phyloP scores from a whole-genome alignment of 2,113 vertebrate species.

The Geococcyx californianus region DNA sequence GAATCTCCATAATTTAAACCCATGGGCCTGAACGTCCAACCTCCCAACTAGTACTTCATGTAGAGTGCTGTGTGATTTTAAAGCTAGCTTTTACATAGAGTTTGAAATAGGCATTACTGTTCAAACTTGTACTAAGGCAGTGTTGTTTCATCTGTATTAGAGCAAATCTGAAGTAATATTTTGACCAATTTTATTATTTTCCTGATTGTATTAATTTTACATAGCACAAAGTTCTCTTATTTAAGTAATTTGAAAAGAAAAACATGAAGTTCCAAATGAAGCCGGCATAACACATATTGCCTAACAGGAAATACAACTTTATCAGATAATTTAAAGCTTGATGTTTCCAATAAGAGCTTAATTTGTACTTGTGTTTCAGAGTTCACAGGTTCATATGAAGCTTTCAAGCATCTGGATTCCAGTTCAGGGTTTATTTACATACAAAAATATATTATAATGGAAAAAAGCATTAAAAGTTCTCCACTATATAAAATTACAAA shows the following conservation, averaged over 20 bases:
- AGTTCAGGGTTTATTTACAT: conserved; percentile 81
- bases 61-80: not conserved
- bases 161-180: not conserved
- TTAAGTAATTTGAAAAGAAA: not conserved
- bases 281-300: not conserved
- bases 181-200: not conserved
- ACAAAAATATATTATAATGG: conserved; percentile 97
- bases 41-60: not conserved
- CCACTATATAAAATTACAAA: conserved; percentile 92
- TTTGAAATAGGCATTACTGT: not conserved
- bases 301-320: not conserved
- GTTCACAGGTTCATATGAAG: not conserved
- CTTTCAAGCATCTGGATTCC: conserved; percentile 31
- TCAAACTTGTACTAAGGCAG: not conserved
- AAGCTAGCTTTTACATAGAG: not conserved
- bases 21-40: not conserved
- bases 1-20: not conserved
- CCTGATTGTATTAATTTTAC: not conserved
- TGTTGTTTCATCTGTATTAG: not conserved
- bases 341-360: not conserved
- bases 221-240: not conserved
- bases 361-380: not conserved
- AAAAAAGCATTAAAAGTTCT: conserved; percentile 80
- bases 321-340: not conserved
- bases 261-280: not conserved